A percentile compares a stretch with the other conserved stretches of the same genome.
These are phyloP conservation scores for Caenorhabditis japonica DNA, from an alignment of 2,888 invertebrate species.

Conservation along the genomic window DNA sequence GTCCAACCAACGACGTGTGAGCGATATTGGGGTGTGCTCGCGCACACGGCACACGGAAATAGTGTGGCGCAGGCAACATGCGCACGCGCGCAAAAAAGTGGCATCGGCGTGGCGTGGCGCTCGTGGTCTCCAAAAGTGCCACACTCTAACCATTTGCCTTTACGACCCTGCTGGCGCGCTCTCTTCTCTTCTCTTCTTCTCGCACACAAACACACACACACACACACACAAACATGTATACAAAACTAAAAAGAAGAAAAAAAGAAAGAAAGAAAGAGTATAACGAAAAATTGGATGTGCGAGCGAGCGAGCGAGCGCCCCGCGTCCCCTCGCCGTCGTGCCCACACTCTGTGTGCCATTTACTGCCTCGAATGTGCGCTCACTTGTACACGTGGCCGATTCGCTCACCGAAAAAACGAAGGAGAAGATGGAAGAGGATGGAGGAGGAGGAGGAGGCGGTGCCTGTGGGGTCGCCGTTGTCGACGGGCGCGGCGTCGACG, in stretches of 20 bases:
- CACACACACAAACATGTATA: conserved; percentile 42
- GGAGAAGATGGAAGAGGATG: too few species aligned
- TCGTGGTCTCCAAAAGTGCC: conserved; percentile 6
- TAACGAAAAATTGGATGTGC: conserved; percentile 42
- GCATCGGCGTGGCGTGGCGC: too few species aligned
- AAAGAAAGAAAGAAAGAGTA: conserved; percentile 29
- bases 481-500: conserved; percentile 29
- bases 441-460: conserved; percentile 32
- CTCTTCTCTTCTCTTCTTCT: conserved; percentile 4
- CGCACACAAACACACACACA: conserved; percentile 1
- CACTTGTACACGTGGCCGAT: conserved; percentile 30
- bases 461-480: conserved; percentile 14
- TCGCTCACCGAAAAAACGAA: conserved; percentile 17
- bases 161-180: conserved; percentile 20
- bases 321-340: conserved; percentile 3
- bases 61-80: conserved; percentile 13
- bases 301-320: conserved; percentile 14
- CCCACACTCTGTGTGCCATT: background rate
- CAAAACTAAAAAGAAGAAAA: conserved; percentile 16
- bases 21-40: conserved; percentile 19
- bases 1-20: conserved; percentile 8
- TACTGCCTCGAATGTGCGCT: too few species aligned
- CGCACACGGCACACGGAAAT: conserved; percentile 17
- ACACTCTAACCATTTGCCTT: conserved; percentile 22
- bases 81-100: conserved; percentile 30